Base-by-base conservation (phyloP, 2,888 invertebrate species). In the Drosophila tanythrix region DNA sequence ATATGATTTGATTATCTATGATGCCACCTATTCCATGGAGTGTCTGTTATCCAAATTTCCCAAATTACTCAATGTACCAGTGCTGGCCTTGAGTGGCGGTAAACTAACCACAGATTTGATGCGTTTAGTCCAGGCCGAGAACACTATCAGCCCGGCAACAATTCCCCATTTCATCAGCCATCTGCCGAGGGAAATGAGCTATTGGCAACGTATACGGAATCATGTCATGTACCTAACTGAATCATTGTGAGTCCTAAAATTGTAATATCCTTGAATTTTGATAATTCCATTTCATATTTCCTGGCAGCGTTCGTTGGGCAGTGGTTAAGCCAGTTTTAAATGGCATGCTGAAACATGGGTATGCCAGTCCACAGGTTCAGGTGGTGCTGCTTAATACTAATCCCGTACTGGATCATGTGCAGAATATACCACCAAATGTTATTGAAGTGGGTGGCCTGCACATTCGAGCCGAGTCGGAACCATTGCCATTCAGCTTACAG, bases 371-470 rank as follows among this genome's bases (percentile, higher is more conserved):
- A 18, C 63, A 63, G 0, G 76, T 87, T 18, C 70, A 83, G 27
- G 10, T 93, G 3, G 74, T 90, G 15, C 76, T 93, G 15, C 87
- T 93, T 0, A 93, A 93, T 69, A 89, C 90, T 0, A 87, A 93
- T 80, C 86, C 91, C 1, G 82, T 87, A 1, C 66, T 92, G 4
- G 91, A 92, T 46, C 91, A 87, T 66, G 79, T 90, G 2, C 89
- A 92, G 40, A 89, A 92, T 38, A 40, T 92, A n/a, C 92, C 92
- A 5, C 92, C 92, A 8, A 92, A 92, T 76, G 78, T 93, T 0
- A 86, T 93, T 18, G 91, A 92, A 79, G 85, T 93, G 3, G 93
- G 91, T 10, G 93, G 93, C 0, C 64, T 93, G 52, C 93, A 93
- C 50, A 91, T 93, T 50, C 74, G 73, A 7, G 18, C 62, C 10